A percentile compares a stretch with the other conserved stretches of the same genome.
Evolutionary conservation across 2,888 invertebrate species (phyloP).

Genomic region (Gastracanthus pulcherrimus): DNA sequence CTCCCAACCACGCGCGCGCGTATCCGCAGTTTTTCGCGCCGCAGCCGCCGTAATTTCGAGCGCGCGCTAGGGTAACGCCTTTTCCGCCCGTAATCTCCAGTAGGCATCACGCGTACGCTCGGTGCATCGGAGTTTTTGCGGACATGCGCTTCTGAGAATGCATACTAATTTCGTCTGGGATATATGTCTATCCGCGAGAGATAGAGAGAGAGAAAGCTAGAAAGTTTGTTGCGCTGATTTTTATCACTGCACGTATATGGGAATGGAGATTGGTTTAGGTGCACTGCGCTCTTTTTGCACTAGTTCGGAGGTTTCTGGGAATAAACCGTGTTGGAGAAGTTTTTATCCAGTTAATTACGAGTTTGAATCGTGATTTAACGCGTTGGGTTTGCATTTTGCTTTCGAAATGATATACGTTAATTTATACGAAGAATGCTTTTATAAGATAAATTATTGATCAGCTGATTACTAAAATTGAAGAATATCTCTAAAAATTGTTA

Average conservation of each 20-base stretch:
- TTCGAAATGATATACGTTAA: too few species aligned
- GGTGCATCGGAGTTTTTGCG: too few species aligned
- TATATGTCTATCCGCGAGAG: neutral
- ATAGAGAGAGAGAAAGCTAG: neutral
- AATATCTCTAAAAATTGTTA: too few species aligned
- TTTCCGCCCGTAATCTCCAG: neutral
- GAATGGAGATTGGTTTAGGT: neutral
- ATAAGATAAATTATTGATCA: too few species aligned
- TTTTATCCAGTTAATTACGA: neutral
- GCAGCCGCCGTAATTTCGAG: neutral
- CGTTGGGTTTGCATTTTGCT: neutral
- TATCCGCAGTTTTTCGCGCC: neutral
- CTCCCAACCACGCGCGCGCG: neutral
- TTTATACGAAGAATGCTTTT: neutral
- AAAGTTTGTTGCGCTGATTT: slow-evolving; percentile 12
- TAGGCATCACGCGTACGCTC: too few species aligned
- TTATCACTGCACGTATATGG: neutral
- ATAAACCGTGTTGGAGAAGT: neutral
- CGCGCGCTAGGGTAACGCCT: neutral
- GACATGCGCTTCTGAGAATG: neutral
- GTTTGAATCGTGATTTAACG: neutral
- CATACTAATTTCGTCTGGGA: slow-evolving; percentile 10
- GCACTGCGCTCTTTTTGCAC: neutral
- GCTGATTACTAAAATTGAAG: too few species aligned
- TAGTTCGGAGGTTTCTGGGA: neutral